phyloP scores from a whole-genome alignment of 2,888 invertebrate species.

The Ferrisia virgata region DNA sequence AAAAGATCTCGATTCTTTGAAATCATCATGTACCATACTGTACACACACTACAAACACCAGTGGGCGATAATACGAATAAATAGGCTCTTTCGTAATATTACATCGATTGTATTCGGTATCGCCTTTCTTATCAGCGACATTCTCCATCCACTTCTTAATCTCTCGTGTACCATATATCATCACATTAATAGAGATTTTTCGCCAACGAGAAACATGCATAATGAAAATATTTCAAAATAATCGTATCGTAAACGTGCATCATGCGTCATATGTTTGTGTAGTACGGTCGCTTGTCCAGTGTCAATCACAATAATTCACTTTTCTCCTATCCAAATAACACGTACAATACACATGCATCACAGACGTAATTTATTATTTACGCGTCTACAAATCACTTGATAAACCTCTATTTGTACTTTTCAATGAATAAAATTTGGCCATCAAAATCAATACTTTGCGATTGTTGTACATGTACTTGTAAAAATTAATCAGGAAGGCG shows the following conservation, averaged over 20 bases:
- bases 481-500: not conserved
- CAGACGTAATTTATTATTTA: not conserved
- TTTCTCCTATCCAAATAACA: not conserved
- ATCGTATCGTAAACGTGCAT: not conserved
- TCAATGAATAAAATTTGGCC: not conserved
- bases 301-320: not conserved
- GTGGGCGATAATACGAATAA: not conserved
- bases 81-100: not conserved
- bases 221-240: not conserved
- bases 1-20: not conserved
- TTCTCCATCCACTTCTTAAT: not conserved
- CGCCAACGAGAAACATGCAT: not conserved
- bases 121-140: not conserved
- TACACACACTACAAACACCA: not conserved
- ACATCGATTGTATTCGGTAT: not conserved
- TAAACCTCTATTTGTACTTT: not conserved
- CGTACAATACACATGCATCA: not conserved
- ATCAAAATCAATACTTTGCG: not conserved
- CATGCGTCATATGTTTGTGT: not conserved
- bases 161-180: too few species aligned
- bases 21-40: too few species aligned
- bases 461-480: too few species aligned
- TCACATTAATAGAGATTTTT: not conserved
- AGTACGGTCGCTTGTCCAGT: not conserved
- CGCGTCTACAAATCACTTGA: not conserved